Percentiles rank a stretch among this genome's conserved stretches.
Evolutionary conservation across 2,888 invertebrate species (phyloP).

Genomic region (Clostera curtula): DNA sequence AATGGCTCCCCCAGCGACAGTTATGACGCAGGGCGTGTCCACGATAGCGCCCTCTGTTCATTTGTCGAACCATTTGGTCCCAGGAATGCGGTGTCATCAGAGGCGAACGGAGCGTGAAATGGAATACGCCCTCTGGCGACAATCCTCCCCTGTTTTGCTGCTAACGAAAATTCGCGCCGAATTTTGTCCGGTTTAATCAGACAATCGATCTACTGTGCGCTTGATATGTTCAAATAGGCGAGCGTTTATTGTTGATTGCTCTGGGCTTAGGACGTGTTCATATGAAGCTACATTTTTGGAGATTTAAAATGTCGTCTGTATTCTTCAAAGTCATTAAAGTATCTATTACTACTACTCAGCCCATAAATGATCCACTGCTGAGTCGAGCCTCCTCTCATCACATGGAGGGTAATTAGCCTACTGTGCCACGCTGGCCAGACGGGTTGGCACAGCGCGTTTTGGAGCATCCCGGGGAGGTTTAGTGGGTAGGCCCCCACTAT

Average conservation of each 20-base stretch:
- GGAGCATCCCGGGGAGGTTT: no score
- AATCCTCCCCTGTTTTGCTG: conserved; percentile 37
- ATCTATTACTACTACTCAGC: no score
- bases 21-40: conserved; percentile 70
- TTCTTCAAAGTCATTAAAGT: no score
- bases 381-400: no score
- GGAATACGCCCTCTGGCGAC: conserved; percentile 69
- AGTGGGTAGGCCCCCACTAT: no score
- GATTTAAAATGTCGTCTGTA: no score
- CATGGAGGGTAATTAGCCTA: no score
- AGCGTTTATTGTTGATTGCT: conserved; percentile 37
- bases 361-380: no score
- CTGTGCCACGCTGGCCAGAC: no score
- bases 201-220: conserved; percentile 22
- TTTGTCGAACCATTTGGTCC: conserved; percentile 71
- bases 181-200: conserved; percentile 35
- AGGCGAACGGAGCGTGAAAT: conserved; percentile 69
- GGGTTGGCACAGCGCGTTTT: no score
- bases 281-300: no score
- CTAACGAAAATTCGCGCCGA: conserved; percentile 62
- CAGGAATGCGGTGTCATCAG: conserved; percentile 73
- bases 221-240: conserved; percentile 40
- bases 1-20: conserved; percentile 46
- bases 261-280: no score
- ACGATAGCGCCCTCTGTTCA: conserved; percentile 61